Evolutionary conservation across 2,888 invertebrate genomes (phyloP), one percentile per base, ranked within the genome.

Genomic region (Phalera bucephala): DNA sequence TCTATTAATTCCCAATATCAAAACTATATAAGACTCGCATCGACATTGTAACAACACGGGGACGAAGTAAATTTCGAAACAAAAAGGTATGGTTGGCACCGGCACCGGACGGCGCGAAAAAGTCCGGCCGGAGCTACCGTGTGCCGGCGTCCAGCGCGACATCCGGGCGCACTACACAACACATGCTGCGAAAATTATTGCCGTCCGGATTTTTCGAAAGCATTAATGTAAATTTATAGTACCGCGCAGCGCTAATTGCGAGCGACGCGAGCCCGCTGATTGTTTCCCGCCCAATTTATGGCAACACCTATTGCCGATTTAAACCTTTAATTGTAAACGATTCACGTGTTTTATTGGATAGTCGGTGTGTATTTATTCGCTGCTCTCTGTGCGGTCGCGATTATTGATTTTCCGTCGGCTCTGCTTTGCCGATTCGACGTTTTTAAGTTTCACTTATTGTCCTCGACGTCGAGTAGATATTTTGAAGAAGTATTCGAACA

Each of bases 231-330:
- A 89, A 89, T 89, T 88, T 89, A 89, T 89, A 85, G 88, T 76
- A 80, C 80, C 83, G 75, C 79, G 80, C 78, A 78, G 81, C 84
- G 89, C 89, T 88, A 89, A 89, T 89, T 84, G 89, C 86, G 72
- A 80, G 61, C 87, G 83, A 85, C 85, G 85, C 81, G 82, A 67
- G 72, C 77, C 58, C 85, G 88, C 82, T 89, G 89, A 89, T 89
- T 89, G 89, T 89, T 89, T 88, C 82, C 87, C 80, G 66, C 74
- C 76, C 82, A 72, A 89, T 89, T 89, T 89, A 89, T 89, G 82
- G 87, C 89, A 88, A 88, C 89, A 88, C 89, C 89, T 88, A 88
- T 88, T 86, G 88, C 88, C 88, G 88, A 88, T 89, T 88, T 88
- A 88, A 89, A 83, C 88, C 83, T 82, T 88, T 88, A 89, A 89